These are phyloP conservation scores for Alcedo atthis DNA, from an alignment of 2,797 vertebrate species.

Conservation along the genomic window DNA sequence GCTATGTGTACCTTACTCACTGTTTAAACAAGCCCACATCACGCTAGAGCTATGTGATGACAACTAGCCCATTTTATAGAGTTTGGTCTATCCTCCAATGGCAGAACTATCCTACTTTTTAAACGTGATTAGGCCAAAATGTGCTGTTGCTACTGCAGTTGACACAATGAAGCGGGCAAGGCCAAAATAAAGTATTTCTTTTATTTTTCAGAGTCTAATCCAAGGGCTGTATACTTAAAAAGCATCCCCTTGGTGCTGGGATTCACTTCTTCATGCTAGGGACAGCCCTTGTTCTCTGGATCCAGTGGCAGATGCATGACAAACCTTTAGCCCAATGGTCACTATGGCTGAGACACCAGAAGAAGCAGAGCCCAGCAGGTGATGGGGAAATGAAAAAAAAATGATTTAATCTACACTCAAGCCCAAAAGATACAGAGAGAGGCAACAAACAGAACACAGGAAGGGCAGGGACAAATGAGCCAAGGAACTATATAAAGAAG, in stretches of 20 bases:
- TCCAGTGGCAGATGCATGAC: neutral
- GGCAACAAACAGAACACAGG: neutral
- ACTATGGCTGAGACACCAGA: neutral
- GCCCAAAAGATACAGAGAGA: neutral
- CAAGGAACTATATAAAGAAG: conserved; percentile 17
- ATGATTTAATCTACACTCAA: neutral
- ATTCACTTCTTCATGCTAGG: neutral
- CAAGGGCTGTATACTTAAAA: neutral
- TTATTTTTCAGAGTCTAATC: neutral
- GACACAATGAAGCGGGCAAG: neutral
- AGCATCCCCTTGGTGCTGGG: neutral
- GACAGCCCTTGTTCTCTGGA: neutral
- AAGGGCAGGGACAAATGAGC: conserved; percentile 20
- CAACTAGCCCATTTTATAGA: neutral
- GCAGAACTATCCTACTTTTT: neutral
- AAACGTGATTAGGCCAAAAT: neutral
- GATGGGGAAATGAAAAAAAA: neutral
- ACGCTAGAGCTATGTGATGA: neutral
- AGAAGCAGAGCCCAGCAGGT: neutral
- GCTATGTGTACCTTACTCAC: neutral
- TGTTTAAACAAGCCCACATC: conserved; percentile 10
- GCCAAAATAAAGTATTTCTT: neutral
- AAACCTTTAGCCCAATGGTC: neutral
- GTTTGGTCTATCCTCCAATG: neutral
- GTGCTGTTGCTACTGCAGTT: neutral